Evolutionary conservation across 1,140 invertebrate species (phyloP).

Genomic region (Cepaea nemoralis): DNA sequence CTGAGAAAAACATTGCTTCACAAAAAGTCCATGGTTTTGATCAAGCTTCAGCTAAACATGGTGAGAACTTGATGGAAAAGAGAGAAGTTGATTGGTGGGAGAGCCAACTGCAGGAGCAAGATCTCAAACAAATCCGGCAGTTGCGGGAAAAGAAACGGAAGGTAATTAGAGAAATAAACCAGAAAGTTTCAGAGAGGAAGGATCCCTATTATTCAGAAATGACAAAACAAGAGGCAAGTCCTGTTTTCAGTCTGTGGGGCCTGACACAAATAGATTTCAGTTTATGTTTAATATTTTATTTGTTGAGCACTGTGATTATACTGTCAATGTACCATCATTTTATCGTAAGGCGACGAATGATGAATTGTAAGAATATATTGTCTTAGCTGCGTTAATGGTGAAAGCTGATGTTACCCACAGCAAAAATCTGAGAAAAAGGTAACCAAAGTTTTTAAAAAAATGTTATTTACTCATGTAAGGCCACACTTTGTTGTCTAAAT

Average conservation of each 20-base stretch:
- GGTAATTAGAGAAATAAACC: slow-evolving; percentile 6
- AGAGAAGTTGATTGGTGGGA: slow-evolving; percentile 65
- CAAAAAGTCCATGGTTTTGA: background rate
- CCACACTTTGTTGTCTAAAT: too few species aligned
- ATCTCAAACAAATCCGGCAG: slow-evolving; percentile 56
- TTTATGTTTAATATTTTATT: slow-evolving; percentile 82
- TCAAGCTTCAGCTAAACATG: background rate
- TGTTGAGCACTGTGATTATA: slow-evolving; percentile 79
- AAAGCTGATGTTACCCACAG: too few species aligned
- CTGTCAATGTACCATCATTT: slow-evolving; percentile 81
- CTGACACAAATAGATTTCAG: slow-evolving; percentile 78
- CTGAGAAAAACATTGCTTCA: slow-evolving; percentile 49
- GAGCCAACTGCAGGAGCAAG: slow-evolving; percentile 53
- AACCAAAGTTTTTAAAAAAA: too few species aligned
- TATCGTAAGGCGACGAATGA: slow-evolving; percentile 48
- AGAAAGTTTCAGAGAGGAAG: background rate
- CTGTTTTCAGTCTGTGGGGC: slow-evolving; percentile 34
- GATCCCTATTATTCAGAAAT: background rate
- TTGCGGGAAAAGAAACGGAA: slow-evolving; percentile 40
- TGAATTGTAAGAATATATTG: slow-evolving; percentile 29
- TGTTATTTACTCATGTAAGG: too few species aligned
- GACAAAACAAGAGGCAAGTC: slow-evolving; percentile 17
- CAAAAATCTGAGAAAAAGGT: too few species aligned
- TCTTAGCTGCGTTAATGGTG: too few species aligned
- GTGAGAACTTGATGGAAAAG: slow-evolving; percentile 3